Base-by-base conservation (phyloP, 2,113 vertebrate genomes). In the Elephantulus edwardii region DNA sequence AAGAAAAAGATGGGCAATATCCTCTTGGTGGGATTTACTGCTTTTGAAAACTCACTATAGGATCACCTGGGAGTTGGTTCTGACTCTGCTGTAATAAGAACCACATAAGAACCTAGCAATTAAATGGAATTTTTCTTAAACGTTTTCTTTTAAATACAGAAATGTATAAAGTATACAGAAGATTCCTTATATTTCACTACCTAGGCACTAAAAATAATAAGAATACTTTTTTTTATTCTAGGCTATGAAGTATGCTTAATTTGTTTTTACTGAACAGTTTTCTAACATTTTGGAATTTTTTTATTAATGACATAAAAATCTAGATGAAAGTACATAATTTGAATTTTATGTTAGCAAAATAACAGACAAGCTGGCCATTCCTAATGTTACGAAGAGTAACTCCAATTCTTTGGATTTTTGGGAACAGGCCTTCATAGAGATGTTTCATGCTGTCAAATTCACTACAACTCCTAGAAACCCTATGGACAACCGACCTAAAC, bases 321-420 rank as follows among this genome's bases (percentile, higher is more conserved):
- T 52, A 80, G 83, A 17, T 86, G 13, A 33, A 40, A 8, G 38
- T 30, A 9, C 12, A 85, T 42, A 89, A 74, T 71, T 86, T 91
- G 52, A 77, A 9, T 89, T 91, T 92, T 38, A 86, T 11, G 84
- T 92, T 80, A 70, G 6, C 8, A 60, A 83, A 85, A 46, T 70
- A 88, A 70, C 28, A 72, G 8, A 92, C 58, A 90, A 80, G 1
- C 38, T 68, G 52, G 5, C n/a, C 33, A 40, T 84, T 88, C 52
- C 71, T 42, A 62, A 14, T 52, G 17, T 74, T n/a, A 62, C 6
- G 3, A 70, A 42, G 3, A 75, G 6, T 89, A 62, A 86, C 72
- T 56, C 33, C 10, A 79, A 79, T 17, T 48, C 35, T 79, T 48
- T 52, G 28, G 26, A 70, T 56, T 89, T 91, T 81, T 44, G 66